Percentiles rank a stretch among this genome's conserved stretches.
These are phyloP conservation scores for Neoitamus cyanurus DNA, from an alignment of 2,888 invertebrate genomes.

Conservation along the genomic window DNA sequence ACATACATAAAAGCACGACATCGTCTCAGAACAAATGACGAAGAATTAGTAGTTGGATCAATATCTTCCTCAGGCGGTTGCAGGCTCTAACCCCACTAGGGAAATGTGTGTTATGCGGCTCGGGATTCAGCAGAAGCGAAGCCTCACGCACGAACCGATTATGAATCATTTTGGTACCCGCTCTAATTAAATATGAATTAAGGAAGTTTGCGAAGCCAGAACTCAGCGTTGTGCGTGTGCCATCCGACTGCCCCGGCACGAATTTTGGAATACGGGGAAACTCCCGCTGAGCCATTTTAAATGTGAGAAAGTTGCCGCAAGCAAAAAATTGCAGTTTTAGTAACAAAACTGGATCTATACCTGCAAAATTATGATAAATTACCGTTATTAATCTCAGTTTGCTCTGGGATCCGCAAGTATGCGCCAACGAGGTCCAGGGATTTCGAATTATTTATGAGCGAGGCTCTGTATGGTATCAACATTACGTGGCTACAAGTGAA, in stretches of 20 bases:
- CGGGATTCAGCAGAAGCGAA: not conserved
- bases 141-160: not conserved
- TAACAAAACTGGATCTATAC: not conserved
- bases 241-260: not conserved
- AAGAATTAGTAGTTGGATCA: not conserved
- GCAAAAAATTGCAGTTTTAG: not conserved
- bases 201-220: not conserved
- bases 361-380: slow-evolving; percentile 32
- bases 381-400: slow-evolving; percentile 20
- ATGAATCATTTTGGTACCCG: not conserved
- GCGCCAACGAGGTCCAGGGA: not conserved
- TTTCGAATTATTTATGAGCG: slow-evolving; percentile 16
- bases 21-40: not conserved
- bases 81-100: not conserved
- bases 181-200: not conserved
- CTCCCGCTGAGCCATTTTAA: not conserved
- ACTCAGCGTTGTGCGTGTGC: not conserved
- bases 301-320: not conserved
- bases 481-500: slow-evolving; percentile 15
- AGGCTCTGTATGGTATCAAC: slow-evolving; percentile 27
- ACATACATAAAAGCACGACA: not conserved
- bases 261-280: not conserved
- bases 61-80: not conserved
- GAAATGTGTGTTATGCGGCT: not conserved
- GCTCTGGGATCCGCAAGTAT: not conserved